A percentile compares a stretch with the other conserved stretches of the same genome.
These are phyloP conservation scores for Scolopax mira DNA, from an alignment of 2,113 vertebrate genomes.

Conservation along the genomic window DNA sequence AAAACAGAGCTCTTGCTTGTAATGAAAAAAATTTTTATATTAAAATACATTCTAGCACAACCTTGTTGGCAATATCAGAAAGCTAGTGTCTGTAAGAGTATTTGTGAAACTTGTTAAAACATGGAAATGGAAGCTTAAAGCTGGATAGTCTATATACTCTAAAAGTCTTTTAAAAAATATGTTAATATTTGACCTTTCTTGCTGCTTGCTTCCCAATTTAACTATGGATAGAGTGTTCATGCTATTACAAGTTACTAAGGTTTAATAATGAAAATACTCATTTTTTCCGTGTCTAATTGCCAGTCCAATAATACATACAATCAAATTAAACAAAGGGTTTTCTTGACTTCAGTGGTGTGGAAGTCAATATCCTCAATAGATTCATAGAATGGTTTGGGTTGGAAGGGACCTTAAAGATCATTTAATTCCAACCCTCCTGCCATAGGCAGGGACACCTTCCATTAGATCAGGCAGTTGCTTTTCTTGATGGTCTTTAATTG, in stretches of 20 bases:
- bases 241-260: not conserved
- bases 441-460: too few species aligned
- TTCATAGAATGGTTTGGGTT: too few species aligned
- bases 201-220: not conserved
- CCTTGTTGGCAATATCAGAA: not conserved
- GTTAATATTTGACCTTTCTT: not conserved
- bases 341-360: not conserved
- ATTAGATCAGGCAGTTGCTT: not conserved
- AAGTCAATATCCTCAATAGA: not conserved
- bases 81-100: not conserved
- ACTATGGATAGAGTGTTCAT: not conserved
- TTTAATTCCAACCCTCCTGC: too few species aligned
- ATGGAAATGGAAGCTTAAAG: not conserved
- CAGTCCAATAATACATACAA: not conserved
- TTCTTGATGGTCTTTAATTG: not conserved
- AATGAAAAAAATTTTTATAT: not conserved
- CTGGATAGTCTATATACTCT: not conserved
- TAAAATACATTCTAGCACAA: not conserved
- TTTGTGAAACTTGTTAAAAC: not conserved
- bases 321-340: not conserved
- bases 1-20: not conserved
- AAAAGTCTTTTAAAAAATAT: not conserved
- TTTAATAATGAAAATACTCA: not conserved
- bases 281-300: not conserved
- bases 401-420: too few species aligned